These are phyloP conservation scores for Xestia c-nigrum DNA, from an alignment of 2,888 invertebrate species.

Conservation along the genomic window DNA sequence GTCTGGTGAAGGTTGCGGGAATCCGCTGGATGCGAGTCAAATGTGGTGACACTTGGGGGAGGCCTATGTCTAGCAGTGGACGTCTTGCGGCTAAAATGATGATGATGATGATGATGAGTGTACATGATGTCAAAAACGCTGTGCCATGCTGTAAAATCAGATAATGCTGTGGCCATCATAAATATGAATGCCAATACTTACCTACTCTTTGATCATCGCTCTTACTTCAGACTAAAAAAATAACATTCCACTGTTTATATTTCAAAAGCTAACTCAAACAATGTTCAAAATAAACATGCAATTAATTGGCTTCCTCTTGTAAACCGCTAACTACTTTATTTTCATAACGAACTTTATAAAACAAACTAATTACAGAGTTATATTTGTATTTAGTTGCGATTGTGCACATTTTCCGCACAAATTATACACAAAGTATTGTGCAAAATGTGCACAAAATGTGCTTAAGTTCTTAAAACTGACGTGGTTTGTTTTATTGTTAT, in stretches of 20 bases:
- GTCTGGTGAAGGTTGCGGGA: no score
- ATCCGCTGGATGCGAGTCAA: no score
- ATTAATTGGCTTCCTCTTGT: conserved; percentile 28
- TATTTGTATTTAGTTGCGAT: conserved; percentile 30
- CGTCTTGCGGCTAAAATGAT: no score
- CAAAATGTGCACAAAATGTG: neutral
- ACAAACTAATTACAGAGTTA: conserved; percentile 40
- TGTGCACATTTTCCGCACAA: conserved; percentile 7
- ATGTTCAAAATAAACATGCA: conserved; percentile 24
- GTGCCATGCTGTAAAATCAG: neutral
- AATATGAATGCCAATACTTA: neutral
- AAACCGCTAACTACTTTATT: conserved; percentile 28
- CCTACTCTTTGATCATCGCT: neutral
- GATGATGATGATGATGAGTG: no score
- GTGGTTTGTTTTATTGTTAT: neutral
- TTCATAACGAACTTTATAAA: conserved; percentile 23
- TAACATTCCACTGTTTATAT: conserved; percentile 11
- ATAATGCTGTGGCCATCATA: neutral
- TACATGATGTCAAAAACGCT: no score
- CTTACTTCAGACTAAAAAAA: neutral
- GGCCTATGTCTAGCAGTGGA: no score
- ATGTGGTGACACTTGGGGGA: no score
- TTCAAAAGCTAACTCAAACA: conserved; percentile 4
- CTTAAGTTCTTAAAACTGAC: conserved; percentile 4
- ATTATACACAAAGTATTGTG: conserved; percentile 4